Evolutionary conservation across 2,888 invertebrate genomes (phyloP), one percentile per base, ranked within the genome.

Genomic region (Eledone cirrhosa): DNA sequence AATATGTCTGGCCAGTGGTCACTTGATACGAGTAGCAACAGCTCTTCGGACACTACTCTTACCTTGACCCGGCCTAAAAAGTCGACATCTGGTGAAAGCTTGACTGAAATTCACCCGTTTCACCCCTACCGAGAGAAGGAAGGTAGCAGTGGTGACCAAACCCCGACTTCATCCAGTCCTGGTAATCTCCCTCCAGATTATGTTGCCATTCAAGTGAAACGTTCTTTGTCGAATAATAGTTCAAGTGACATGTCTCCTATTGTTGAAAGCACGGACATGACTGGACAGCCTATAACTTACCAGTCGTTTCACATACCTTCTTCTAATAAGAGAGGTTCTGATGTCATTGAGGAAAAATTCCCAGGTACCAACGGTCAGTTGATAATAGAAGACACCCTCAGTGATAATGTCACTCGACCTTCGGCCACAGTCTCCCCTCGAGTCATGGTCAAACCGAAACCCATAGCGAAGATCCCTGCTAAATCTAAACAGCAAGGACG

Each of bases 341-440:
- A 82, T 77, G 80, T 82, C 69, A 82, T 83, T 27, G 84, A 85
- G 63, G 48, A 75, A 24, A 48, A 41, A 24, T 75, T 75, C 41
- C 75, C 47, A 8, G 75, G 75, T 14, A 75, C 75, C 16, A 75
- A 75, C 47, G 75, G 75, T 4, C 75, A 75, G 75, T 27, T 75
- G 75, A 75, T 75, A 14, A 75, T 75, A 22, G 75, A 75, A n/a
- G 75, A 75, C 41, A 75, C 75, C 14, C 24, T 24, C 24, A 48
- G 24, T 24, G 75, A 75, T 22, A 48, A 47, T 24, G n/a, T 48
- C 19, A 22, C 11, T 8, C 75, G 63, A 24, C 78, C 80, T 72
- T 83, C 82, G 22, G 81, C 81, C n/a, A 96, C 95, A 22, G 95
- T 95, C 33, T 93, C 95, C 81, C 95, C 96, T 8, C 92, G 96